A percentile compares a stretch with the other conserved stretches of the same genome.
phyloP scores from a whole-genome alignment of 2,888 invertebrate species.

The Chymomyza amoena region DNA sequence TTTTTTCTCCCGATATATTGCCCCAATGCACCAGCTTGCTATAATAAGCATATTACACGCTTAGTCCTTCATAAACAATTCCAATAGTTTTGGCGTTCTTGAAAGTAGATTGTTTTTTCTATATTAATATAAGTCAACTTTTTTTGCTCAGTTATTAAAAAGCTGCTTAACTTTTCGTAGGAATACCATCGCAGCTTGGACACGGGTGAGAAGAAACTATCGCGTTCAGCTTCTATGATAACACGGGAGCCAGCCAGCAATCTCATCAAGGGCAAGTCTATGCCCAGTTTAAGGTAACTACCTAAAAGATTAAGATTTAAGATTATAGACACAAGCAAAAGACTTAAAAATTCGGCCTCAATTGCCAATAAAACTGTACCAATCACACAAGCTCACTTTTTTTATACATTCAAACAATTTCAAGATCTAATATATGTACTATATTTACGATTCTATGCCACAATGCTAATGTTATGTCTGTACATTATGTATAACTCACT shows the following conservation, averaged over 20 bases:
- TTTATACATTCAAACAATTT: not conserved
- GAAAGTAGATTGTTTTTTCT: conserved; percentile 27
- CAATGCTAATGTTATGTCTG: conserved; percentile 28
- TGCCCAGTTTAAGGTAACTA: conserved; percentile 94
- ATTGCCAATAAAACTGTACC: conserved; percentile 24
- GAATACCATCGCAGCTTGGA: conserved; percentile 91
- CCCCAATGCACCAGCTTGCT: conserved; percentile 12
- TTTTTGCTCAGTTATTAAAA: conserved; percentile 14
- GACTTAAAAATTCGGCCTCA: conserved; percentile 19
- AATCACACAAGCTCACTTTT: conserved; percentile 21
- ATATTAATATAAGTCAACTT: not conserved
- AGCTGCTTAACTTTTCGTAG: conserved; percentile 76
- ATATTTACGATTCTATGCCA: conserved; percentile 19
- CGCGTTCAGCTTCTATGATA: conserved; percentile 85
- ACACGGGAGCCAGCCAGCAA: conserved; percentile 84
- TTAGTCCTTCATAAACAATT: conserved; percentile 10
- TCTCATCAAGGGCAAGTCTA: conserved; percentile 95
- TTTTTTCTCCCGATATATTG: conserved; percentile 4
- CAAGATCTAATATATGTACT: conserved; percentile 21
- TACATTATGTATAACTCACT: conserved; percentile 39
- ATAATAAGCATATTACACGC: conserved; percentile 12
- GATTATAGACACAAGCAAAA: not conserved
- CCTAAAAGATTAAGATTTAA: not conserved
- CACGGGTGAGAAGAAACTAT: conserved; percentile 87
- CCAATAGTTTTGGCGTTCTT: conserved; percentile 31